Percentiles rank a stretch among this genome's conserved stretches.
phyloP scores from a whole-genome alignment of 2,113 vertebrate genomes.

The Hucho hucho region DNA sequence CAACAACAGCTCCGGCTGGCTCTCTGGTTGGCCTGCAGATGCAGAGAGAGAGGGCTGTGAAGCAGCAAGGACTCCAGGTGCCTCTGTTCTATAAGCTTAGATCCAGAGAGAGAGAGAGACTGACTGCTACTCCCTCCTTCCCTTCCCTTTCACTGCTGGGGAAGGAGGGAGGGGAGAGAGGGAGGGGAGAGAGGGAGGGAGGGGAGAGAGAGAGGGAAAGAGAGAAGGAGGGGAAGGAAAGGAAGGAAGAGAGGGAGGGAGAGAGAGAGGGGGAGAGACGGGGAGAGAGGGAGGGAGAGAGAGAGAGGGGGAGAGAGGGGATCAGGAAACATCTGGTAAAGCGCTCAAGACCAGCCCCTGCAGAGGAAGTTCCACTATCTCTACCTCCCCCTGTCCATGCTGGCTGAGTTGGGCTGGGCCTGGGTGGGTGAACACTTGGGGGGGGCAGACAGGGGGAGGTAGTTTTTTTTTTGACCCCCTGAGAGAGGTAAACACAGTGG shows the following conservation, averaged over 20 bases:
- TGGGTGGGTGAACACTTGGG: constrained; percentile 21
- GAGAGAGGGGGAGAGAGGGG: constrained; percentile 35
- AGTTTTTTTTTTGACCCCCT: neutral
- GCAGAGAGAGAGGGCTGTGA: neutral
- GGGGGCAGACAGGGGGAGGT: neutral
- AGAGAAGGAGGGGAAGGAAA: neutral
- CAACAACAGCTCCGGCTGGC: constrained; percentile 13
- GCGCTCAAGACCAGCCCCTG: constrained; percentile 71
- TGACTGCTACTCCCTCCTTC: constrained; percentile 18
- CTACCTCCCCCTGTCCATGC: constrained; percentile 71
- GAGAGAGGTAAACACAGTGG: neutral
- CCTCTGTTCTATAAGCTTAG: constrained; percentile 22
- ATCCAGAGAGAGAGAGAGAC: constrained; percentile 33
- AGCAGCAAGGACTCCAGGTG: constrained; percentile 33
- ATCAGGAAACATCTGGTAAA: constrained; percentile 83
- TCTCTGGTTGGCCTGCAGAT: constrained; percentile 12
- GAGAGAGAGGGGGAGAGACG: too few species aligned
- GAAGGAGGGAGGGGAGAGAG: constrained; percentile 14
- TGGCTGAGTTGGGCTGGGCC: constrained; percentile 47
- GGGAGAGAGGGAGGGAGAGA: constrained; percentile 5
- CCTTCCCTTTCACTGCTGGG: neutral
- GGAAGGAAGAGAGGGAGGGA: too few species aligned
- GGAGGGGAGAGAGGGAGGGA: too few species aligned
- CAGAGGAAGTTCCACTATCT: constrained; percentile 88
- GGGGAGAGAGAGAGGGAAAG: neutral